Conservation (phyloP, 1,140 invertebrate genomes). For the Delia radicum region DNA sequence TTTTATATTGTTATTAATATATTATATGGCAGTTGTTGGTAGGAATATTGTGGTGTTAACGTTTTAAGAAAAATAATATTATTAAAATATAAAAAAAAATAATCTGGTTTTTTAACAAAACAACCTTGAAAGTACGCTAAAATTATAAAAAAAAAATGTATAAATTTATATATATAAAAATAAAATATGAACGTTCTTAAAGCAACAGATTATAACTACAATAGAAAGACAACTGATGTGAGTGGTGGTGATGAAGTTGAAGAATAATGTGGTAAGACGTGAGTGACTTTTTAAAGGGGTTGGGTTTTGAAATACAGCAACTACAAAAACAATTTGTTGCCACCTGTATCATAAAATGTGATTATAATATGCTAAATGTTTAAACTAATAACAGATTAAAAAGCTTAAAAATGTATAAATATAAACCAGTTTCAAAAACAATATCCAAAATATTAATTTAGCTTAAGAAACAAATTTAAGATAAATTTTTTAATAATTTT, state of each 20-base stretch:
- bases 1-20: not conserved
- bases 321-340: not conserved
- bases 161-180: not conserved
- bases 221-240: not conserved
- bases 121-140: slow-evolving; percentile 13
- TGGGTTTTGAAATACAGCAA: too few relatives aligned
- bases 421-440: not conserved
- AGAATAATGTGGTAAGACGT: not conserved
- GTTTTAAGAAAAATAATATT: not conserved
- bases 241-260: not conserved
- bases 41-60: not conserved
- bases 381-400: not conserved
- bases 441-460: too few relatives aligned
- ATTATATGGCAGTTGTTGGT: not conserved
- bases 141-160: not conserved
- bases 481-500: too few relatives aligned
- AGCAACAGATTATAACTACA: not conserved
- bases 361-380: not conserved
- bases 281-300: too few relatives aligned
- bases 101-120: not conserved
- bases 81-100: not conserved
- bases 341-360: not conserved
- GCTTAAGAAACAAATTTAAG: not conserved
- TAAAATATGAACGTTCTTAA: not conserved
- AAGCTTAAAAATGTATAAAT: not conserved